Percentiles rank a stretch among this genome's conserved stretches.
Conservation (phyloP, 2,113 vertebrate genomes). For the Potamarius usumacintae region DNA sequence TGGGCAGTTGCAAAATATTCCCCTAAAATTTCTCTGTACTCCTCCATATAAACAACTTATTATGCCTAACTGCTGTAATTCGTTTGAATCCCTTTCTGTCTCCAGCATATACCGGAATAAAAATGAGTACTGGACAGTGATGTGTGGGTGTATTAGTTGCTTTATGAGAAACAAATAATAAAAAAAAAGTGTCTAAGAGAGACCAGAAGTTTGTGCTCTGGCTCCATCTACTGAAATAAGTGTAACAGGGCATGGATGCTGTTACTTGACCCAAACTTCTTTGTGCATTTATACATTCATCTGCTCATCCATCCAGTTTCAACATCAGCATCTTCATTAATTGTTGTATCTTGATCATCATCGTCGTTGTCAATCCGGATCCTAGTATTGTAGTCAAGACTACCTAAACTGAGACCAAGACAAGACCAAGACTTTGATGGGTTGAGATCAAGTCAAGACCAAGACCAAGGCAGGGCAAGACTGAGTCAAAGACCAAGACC, state of each 20-base stretch:
- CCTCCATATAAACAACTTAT: background rate
- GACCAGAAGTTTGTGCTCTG: background rate
- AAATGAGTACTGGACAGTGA: too few relatives aligned
- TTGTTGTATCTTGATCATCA: background rate
- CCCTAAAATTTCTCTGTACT: background rate
- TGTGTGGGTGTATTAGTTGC: background rate
- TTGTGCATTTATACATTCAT: background rate
- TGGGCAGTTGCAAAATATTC: background rate
- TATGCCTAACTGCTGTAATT: background rate
- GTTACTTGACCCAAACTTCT: background rate
- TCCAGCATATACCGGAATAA: background rate
- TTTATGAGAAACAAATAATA: background rate
- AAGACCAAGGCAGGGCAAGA: too few relatives aligned
- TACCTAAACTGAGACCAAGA: too few relatives aligned
- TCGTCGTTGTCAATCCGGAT: background rate
- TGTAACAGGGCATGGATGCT: background rate
- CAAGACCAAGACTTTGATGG: too few relatives aligned
- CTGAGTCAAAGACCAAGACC: too few relatives aligned
- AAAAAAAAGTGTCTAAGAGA: background rate
- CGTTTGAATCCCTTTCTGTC: background rate
- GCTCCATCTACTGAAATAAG: conserved; percentile 3
- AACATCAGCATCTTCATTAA: background rate
- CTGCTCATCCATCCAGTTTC: background rate
- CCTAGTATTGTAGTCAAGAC: background rate
- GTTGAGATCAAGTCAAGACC: too few relatives aligned